These are phyloP conservation scores for Brienomyrus brachyistius DNA, from an alignment of 2,113 vertebrate genomes.

Conservation along the genomic window DNA sequence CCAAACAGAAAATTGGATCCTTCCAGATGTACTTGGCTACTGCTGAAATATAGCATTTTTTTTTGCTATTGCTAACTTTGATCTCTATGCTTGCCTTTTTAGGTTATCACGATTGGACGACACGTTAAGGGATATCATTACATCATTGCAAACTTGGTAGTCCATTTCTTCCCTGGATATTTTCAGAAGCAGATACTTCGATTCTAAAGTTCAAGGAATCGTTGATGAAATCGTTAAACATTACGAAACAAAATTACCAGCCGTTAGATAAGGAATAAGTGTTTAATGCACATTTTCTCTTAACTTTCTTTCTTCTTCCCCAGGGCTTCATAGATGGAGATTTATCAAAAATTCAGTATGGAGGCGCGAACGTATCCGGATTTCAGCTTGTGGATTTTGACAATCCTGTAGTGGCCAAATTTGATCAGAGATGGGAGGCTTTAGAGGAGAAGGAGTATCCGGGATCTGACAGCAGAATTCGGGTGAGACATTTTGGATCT, in stretches of 20 bases:
- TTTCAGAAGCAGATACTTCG: not conserved
- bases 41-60: not conserved
- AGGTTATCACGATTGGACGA: slow-evolving; percentile 95
- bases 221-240: not conserved
- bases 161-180: slow-evolving; percentile 39
- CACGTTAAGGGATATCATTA: slow-evolving; percentile 97
- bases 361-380: slow-evolving; percentile 92
- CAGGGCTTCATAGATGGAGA: slow-evolving; percentile 94
- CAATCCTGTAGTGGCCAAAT: slow-evolving; percentile 85
- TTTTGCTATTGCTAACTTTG: not conserved
- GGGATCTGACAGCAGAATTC: slow-evolving; percentile 82
- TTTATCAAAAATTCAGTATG: slow-evolving; percentile 93
- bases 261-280: not conserved
- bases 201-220: not conserved
- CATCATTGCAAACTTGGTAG: slow-evolving; percentile 92
- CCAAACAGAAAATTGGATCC: not conserved
- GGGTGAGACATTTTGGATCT: slow-evolving; percentile 55
- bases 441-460: slow-evolving; percentile 95
- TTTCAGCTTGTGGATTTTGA: slow-evolving; percentile 98
- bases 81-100: slow-evolving; percentile 14
- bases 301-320: not conserved
- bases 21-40: not conserved
- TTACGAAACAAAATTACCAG: not conserved
- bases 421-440: slow-evolving; percentile 92
- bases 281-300: not conserved